These are phyloP conservation scores for Cotesia vestalis DNA, from an alignment of 1,140 invertebrate species.

Conservation along the genomic window DNA sequence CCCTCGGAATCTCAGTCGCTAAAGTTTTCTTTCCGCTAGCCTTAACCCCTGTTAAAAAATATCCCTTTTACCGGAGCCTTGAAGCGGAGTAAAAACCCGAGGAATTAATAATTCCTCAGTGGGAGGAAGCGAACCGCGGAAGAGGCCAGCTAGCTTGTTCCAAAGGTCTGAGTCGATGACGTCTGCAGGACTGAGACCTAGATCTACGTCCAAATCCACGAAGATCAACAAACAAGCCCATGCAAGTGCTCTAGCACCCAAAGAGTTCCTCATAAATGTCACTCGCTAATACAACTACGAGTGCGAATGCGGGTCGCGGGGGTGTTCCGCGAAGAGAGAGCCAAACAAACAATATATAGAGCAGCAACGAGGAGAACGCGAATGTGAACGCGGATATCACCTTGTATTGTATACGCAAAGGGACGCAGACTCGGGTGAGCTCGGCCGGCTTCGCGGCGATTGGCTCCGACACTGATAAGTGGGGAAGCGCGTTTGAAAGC, in stretches of 20 bases:
- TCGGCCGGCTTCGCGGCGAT: constrained; percentile 45
- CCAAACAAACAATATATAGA: neutral
- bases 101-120: constrained; percentile 39
- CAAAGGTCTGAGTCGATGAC: no score
- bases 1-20: no score
- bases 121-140: constrained; percentile 20
- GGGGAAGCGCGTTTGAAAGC: constrained; percentile 56
- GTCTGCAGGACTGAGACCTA: no score
- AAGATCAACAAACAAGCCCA: no score
- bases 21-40: constrained; percentile 1
- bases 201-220: no score
- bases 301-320: neutral
- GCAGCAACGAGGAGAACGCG: constrained; percentile 1
- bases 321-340: neutral
- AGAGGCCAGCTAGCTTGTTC: neutral
- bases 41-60: constrained; percentile 24
- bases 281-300: no score
- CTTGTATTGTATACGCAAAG: neutral
- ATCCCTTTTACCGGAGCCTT: constrained; percentile 14
- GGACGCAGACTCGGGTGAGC: constrained; percentile 42
- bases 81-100: constrained; percentile 36
- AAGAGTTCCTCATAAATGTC: no score
- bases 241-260: no score
- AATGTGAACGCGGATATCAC: constrained; percentile 18
- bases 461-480: constrained; percentile 42